A percentile compares a stretch with the other conserved stretches of the same genome.
phyloP scores from a whole-genome alignment of 1,140 invertebrate species.

The Cyclina sinensis region DNA sequence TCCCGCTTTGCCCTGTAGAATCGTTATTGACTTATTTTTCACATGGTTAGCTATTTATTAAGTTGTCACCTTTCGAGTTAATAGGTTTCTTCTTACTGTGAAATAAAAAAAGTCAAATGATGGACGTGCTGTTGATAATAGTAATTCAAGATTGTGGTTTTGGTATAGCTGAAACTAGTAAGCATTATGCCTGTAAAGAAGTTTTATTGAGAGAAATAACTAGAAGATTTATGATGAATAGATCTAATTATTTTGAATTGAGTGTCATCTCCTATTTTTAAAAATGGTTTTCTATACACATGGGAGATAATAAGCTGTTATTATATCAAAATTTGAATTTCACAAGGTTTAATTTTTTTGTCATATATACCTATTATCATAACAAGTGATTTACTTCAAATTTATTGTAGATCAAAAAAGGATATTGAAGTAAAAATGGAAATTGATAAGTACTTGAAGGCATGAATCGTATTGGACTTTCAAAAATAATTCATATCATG shows the following conservation, averaged over 20 bases:
- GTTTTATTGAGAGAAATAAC: conserved; percentile 30
- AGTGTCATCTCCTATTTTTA: conserved; percentile 11
- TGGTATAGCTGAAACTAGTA: not conserved
- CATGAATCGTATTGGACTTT: no score
- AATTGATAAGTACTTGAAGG: no score
- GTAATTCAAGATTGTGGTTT: not conserved
- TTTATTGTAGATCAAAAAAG: not conserved
- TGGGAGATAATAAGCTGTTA: conserved; percentile 27
- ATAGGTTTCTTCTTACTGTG: not conserved
- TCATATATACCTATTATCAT: not conserved
- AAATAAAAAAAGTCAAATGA: not conserved
- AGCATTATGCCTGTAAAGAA: not conserved
- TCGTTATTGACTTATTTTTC: conserved; percentile 18
- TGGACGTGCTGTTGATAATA: not conserved
- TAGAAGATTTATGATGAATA: conserved; percentile 15
- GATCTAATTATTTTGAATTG: conserved; percentile 25
- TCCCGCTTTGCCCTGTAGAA: not conserved
- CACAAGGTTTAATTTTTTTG: not conserved
- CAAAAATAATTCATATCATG: no score
- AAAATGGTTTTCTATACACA: not conserved
- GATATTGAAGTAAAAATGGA: not conserved
- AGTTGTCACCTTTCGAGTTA: conserved; percentile 2
- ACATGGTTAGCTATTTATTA: not conserved
- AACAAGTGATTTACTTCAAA: not conserved
- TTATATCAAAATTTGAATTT: conserved; percentile 1